Evolutionary conservation across 2,888 invertebrate species (phyloP).

Genomic region (Athalia cordata): DNA sequence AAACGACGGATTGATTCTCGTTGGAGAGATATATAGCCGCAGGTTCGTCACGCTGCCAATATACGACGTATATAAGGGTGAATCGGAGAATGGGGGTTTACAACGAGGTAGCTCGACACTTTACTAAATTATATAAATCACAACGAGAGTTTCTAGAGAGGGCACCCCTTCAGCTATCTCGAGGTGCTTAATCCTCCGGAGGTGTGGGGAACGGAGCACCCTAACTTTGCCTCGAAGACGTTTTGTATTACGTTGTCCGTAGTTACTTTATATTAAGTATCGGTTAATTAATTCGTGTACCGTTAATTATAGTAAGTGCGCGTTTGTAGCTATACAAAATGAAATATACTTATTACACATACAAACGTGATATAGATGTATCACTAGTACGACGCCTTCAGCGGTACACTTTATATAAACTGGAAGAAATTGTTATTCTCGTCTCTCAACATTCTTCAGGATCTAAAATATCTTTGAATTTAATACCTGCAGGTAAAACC

Average conservation of each 20-base stretch:
- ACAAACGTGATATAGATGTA: not conserved
- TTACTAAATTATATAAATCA: constrained; percentile 72
- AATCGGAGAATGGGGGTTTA: not conserved
- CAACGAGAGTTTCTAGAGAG: constrained; percentile 44
- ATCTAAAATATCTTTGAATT: too few species aligned
- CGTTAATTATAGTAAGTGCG: constrained; percentile 59
- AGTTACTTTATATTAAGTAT: constrained; percentile 67
- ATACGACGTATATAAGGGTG: not conserved
- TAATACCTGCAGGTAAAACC: too few species aligned
- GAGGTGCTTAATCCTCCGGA: constrained; percentile 46
- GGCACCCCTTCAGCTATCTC: constrained; percentile 33
- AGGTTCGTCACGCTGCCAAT: not conserved
- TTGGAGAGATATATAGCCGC: not conserved
- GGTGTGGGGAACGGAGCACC: constrained; percentile 35
- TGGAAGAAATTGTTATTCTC: too few species aligned
- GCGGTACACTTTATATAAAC: too few species aligned
- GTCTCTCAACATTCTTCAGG: too few species aligned
- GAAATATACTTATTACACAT: not conserved
- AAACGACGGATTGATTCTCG: constrained; percentile 17
- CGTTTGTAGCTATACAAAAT: constrained; percentile 9
- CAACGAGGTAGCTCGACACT: constrained; percentile 63
- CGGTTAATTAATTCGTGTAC: constrained; percentile 65
- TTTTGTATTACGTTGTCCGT: constrained; percentile 46
- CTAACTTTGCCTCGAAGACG: constrained; percentile 33
- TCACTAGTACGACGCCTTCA: too few species aligned